phyloP scores from a whole-genome alignment of 2,888 invertebrate species.

The Orthonevra nobilis region DNA sequence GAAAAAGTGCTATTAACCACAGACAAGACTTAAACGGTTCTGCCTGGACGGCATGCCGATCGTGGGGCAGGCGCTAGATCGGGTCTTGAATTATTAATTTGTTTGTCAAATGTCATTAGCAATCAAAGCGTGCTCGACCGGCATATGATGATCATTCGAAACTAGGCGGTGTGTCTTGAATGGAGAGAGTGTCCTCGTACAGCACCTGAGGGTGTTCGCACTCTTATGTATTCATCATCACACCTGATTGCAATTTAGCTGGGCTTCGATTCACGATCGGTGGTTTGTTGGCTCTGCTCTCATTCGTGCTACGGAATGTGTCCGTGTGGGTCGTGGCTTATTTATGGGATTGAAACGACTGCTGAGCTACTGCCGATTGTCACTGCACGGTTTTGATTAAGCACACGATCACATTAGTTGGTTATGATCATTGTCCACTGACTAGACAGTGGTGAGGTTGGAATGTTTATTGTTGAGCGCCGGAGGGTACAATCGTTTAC shows the following conservation, averaged over 20 bases:
- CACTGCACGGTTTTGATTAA: conserved; percentile 4
- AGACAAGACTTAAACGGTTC: conserved; percentile 58
- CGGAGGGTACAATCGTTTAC: conserved; percentile 18
- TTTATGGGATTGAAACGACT: conserved; percentile 27
- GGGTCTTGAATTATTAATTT: conserved; percentile 47
- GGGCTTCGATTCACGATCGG: conserved; percentile 5
- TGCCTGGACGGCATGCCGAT: conserved; percentile 37
- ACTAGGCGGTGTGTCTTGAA: not conserved
- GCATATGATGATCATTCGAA: conserved; percentile 19
- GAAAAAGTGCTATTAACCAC: conserved; percentile 16
- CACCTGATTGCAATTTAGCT: conserved; percentile 58
- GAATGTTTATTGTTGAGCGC: conserved; percentile 35
- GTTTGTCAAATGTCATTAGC: conserved; percentile 20
- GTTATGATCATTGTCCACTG: not conserved
- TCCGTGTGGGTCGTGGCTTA: conserved; percentile 16
- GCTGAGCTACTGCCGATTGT: conserved; percentile 13
- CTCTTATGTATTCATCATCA: conserved; percentile 27
- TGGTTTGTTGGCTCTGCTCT: conserved; percentile 17
- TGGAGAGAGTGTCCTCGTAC: not conserved
- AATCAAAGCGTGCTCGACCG: conserved; percentile 18
- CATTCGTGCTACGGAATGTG: not conserved
- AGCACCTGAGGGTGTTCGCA: conserved; percentile 15
- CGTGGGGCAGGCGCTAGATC: conserved; percentile 25
- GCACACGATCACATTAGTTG: conserved; percentile 29
- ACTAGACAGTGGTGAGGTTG: not conserved